A percentile compares a stretch with the other conserved stretches of the same genome.
These are phyloP conservation scores for Galemys pyrenaicus DNA, from an alignment of 2,113 vertebrate species.

Conservation along the genomic window DNA sequence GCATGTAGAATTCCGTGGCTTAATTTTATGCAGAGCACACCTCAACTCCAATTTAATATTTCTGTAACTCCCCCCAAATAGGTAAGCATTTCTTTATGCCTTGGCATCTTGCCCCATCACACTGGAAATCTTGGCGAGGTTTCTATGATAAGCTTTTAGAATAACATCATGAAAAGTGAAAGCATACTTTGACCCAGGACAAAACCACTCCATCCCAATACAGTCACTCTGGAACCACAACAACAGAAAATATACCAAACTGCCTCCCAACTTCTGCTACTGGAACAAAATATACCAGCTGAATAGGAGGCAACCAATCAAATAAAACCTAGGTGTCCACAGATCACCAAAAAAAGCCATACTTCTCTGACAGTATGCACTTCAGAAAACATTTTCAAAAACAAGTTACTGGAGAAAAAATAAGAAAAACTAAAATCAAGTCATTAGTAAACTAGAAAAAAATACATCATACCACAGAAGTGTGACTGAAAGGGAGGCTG, in stretches of 20 bases:
- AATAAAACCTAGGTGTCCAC: conserved; percentile 49
- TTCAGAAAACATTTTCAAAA: conserved; percentile 51
- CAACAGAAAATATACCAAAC: neutral
- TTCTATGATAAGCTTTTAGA: neutral
- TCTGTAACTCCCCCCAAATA: neutral
- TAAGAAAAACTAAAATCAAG: conserved; percentile 40
- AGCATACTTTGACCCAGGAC: neutral
- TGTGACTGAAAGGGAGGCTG: conserved; percentile 94
- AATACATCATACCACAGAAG: conserved; percentile 93
- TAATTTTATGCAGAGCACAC: neutral
- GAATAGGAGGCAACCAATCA: neutral
- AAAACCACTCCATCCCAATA: neutral
- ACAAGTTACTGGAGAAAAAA: conserved; percentile 52
- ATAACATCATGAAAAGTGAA: neutral
- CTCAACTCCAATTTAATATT: neutral
- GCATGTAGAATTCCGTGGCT: neutral
- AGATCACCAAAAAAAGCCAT: conserved; percentile 7
- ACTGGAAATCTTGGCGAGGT: neutral
- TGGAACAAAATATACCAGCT: conserved; percentile 21
- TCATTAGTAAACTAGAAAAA: conserved; percentile 45
- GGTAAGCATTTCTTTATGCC: conserved; percentile 38
- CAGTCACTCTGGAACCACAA: neutral
- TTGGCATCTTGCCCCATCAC: conserved; percentile 14
- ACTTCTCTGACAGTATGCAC: neutral
- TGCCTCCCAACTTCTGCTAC: neutral